A percentile compares a stretch with the other conserved stretches of the same genome.
These are phyloP conservation scores for Oceanodroma leucorhoa DNA, from an alignment of 2,797 vertebrate species.

Conservation along the genomic window DNA sequence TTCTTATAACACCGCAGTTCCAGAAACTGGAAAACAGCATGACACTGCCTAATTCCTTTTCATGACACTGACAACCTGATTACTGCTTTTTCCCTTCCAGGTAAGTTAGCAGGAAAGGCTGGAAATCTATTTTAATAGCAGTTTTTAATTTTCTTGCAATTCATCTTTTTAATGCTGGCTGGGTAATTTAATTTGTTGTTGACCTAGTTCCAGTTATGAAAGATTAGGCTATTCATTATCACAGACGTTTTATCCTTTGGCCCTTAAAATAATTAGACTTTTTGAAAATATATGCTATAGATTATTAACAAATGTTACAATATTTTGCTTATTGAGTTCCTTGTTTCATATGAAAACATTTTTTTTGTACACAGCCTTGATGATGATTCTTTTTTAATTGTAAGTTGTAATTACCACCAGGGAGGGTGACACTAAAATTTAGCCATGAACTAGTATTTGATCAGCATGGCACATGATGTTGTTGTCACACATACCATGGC, in stretches of 20 bases:
- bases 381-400: neutral
- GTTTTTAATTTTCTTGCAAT: neutral
- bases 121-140: neutral
- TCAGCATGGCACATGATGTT: neutral
- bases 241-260: neutral
- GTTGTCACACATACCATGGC: neutral
- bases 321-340: neutral
- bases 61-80: neutral
- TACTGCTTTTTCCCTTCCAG: neutral
- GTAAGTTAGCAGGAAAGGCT: neutral
- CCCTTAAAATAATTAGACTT: neutral
- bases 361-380: neutral
- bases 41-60: neutral
- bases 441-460: neutral
- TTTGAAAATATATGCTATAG: neutral
- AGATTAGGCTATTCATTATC: neutral
- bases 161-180: neutral
- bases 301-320: neutral
- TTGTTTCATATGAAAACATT: neutral
- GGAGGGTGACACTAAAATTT: neutral
- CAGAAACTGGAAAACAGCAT: neutral
- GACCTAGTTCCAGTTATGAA: conserved; percentile 8
- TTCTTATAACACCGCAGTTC: neutral
- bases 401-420: neutral
- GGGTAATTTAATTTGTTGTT: conserved; percentile 13